Percentiles rank a stretch among this genome's conserved stretches.
Conservation (phyloP, 2,797 vertebrate species). For the Galaxias olidus region DNA sequence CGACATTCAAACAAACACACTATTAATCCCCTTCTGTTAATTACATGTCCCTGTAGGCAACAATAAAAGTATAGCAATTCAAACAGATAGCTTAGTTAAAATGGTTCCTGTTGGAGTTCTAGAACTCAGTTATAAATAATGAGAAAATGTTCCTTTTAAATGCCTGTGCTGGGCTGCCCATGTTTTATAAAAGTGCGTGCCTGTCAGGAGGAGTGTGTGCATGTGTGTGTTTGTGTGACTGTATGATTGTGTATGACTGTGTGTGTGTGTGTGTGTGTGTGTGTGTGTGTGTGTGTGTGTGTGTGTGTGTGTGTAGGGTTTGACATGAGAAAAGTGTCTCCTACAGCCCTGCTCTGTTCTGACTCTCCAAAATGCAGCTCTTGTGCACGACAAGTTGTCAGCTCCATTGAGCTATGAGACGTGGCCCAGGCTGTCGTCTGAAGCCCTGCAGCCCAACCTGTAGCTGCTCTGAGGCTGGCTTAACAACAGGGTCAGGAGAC, state of each 20-base stretch:
- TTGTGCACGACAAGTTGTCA: background rate
- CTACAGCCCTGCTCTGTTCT: background rate
- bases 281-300: no score
- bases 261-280: no score
- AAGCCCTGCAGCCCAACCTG: background rate
- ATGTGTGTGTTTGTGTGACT: no score
- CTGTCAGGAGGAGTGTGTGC: no score
- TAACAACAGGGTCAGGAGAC: conserved; percentile 17
- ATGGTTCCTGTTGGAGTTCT: background rate
- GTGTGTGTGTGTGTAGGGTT: no score
- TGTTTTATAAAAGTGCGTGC: background rate
- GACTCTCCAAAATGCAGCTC: background rate
- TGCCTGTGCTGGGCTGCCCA: background rate
- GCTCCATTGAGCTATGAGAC: background rate
- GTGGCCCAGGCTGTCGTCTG: background rate
- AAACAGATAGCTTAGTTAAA: conserved; percentile 17
- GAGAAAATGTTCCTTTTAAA: background rate
- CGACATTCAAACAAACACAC: conserved; percentile 32
- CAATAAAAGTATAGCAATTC: conserved; percentile 4
- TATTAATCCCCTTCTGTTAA: conserved; percentile 51
- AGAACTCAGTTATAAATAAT: background rate
- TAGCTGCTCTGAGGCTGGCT: conserved; percentile 14
- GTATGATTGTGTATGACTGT: no score
- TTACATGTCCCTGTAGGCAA: conserved; percentile 39
- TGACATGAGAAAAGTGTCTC: background rate